Evolutionary conservation across 2,797 vertebrate species (phyloP).

Genomic region (Spinus olivaceus): DNA sequence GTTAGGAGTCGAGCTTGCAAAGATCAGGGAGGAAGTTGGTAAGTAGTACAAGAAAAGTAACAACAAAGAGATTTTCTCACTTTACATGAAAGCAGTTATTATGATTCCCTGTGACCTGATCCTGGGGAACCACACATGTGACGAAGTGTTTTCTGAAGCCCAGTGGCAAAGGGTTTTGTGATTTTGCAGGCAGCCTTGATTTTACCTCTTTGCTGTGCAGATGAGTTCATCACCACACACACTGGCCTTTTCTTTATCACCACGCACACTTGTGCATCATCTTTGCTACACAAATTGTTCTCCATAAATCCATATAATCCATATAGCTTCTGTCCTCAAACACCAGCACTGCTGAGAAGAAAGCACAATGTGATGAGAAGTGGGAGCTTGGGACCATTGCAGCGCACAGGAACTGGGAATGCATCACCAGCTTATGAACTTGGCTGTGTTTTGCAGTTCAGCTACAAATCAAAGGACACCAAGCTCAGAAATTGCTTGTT

Average conservation of each 20-base stretch:
- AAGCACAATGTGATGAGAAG: neutral
- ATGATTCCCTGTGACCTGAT: neutral
- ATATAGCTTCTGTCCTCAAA: neutral
- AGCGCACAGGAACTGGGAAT: neutral
- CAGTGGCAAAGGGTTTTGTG: neutral
- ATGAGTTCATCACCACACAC: neutral
- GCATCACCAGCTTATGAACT: fast-evolving
- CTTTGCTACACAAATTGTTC: neutral
- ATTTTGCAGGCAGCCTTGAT: neutral
- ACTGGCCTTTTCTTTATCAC: neutral
- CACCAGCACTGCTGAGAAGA: neutral
- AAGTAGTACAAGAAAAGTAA: constrained; percentile 72
- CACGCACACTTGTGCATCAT: neutral
- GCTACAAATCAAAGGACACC: neutral
- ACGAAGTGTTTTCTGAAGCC: neutral
- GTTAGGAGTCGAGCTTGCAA: constrained; percentile 88
- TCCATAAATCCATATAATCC: neutral
- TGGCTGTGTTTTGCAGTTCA: neutral
- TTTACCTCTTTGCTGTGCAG: neutral
- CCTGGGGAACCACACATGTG: neutral
- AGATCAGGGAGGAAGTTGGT: constrained; percentile 98
- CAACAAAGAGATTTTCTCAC: constrained; percentile 1
- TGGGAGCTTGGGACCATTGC: neutral
- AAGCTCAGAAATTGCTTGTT: neutral
- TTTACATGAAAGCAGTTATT: neutral